Conservation (phyloP, 2,113 vertebrate genomes). For the Sminthopsis crassicaudata region DNA sequence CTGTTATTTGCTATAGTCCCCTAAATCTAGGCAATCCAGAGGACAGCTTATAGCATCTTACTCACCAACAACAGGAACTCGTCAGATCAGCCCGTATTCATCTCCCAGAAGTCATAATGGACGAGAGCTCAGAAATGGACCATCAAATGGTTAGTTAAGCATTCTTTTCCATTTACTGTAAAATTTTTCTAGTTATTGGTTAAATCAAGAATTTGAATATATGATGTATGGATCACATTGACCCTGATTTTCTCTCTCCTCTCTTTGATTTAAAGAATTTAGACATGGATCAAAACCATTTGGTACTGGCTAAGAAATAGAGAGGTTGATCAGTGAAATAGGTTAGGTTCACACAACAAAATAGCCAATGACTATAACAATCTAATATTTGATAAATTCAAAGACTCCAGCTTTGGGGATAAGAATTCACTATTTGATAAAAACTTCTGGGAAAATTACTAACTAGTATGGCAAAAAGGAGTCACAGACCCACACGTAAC, state of each 20-base stretch:
- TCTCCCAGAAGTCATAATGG: conserved; percentile 66
- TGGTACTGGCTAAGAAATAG: too few species aligned
- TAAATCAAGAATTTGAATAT: conserved; percentile 71
- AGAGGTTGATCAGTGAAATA: too few species aligned
- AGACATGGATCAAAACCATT: neutral
- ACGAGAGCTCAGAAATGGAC: neutral
- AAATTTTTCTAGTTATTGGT: conserved; percentile 66
- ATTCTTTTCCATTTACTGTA: conserved; percentile 47
- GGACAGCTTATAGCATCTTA: conserved; percentile 55
- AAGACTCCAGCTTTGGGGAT: too few species aligned
- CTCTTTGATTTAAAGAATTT: conserved; percentile 15
- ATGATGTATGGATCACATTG: conserved; percentile 46
- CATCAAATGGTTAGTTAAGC: conserved; percentile 81
- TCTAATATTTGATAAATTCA: too few species aligned
- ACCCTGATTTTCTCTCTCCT: conserved; percentile 55
- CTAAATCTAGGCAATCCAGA: conserved; percentile 36
- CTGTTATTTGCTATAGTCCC: conserved; percentile 70
- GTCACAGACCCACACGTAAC: too few species aligned
- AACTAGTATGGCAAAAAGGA: too few species aligned
- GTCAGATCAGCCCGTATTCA: conserved; percentile 79
- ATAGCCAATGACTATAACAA: too few species aligned
- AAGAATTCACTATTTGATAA: too few species aligned
- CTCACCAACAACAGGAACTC: conserved; percentile 86
- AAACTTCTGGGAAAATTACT: too few species aligned
- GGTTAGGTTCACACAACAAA: too few species aligned